These are phyloP conservation scores for Stenotaenia linearis DNA, from an alignment of 2,888 invertebrate species.

Conservation along the genomic window DNA sequence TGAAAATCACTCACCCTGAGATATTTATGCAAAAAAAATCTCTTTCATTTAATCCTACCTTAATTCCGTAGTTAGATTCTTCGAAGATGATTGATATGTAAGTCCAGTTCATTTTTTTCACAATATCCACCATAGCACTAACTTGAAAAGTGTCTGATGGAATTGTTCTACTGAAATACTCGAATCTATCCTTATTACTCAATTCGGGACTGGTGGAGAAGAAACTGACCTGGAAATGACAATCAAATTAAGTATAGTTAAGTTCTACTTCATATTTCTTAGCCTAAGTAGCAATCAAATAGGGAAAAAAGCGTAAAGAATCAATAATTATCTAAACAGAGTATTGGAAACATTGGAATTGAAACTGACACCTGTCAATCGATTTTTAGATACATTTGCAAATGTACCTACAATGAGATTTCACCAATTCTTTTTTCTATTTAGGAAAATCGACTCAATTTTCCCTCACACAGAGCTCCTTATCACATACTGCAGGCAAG, in stretches of 20 bases:
- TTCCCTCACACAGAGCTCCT: not conserved
- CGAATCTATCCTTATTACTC: constrained; percentile 89
- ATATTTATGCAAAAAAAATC: not conserved
- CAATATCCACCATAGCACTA: constrained; percentile 90
- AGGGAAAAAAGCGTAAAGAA: not conserved
- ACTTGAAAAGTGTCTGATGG: constrained; percentile 92
- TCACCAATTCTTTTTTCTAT: not conserved
- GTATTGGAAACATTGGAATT: not conserved
- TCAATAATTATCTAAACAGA: not conserved
- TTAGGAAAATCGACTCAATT: not conserved
- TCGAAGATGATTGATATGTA: constrained; percentile 94
- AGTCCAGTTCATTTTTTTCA: constrained; percentile 78
- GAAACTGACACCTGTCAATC: not conserved
- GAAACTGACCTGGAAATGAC: constrained; percentile 76
- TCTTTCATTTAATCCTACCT: constrained; percentile 55
- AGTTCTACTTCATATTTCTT: too few relatives aligned
- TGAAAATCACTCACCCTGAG: not conserved
- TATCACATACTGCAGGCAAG: not conserved
- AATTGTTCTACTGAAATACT: constrained; percentile 89
- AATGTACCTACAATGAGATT: not conserved
- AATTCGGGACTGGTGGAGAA: constrained; percentile 92
- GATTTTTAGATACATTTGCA: not conserved
- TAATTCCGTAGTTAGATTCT: constrained; percentile 91
- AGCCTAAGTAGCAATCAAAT: too few relatives aligned
- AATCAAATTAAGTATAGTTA: too few relatives aligned